Base-by-base conservation (phyloP, 2,888 invertebrate genomes). In the Pachymerium ferrugineum region DNA sequence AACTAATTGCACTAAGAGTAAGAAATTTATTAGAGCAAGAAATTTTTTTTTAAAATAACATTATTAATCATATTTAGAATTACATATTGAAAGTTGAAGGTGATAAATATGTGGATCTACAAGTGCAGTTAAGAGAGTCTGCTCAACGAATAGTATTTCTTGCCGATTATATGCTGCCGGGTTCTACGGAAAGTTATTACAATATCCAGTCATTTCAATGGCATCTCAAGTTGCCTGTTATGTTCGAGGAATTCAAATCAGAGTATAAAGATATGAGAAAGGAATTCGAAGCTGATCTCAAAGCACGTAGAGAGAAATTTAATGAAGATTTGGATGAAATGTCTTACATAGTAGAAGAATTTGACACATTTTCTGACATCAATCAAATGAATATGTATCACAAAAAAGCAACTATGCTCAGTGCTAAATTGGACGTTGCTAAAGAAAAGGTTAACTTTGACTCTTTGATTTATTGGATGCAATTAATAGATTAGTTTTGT, bases 131-230 rank as follows among this genome's bases (percentile, higher is more conserved):
- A 8, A 86, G 86, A 77, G 79, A 74, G 14, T 62, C 76, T 31
- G 74, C 74, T 16, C 68, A 75, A 5, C 71, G 92, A 79, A 90
- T 96, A 71, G 83, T 90, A 70, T 95, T 94, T 83, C 84, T 97
- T 8, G 89, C 92, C 4, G 94, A 96, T 82, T 91, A 92, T 79
- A 89, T 89, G 0, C 84, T 86, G 5, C 89, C 93, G 78, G 89
- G 92, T 0, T 90, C 93, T 0, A 85, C 92, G 3, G 94, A 97
- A 83, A 89, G 96, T 80, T 92, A 94, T 79, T 90, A 92, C 42
- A 96, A 95, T 81, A 92, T 91, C 77, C 90, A 90, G 78, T 89
- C 93, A 0, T 94, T 93, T 80, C 90, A 92, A 76, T 95, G 94
- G 94, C 92, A 93, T 80, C 85, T 90, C 29, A 87, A 90, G 70